Conservation (phyloP, 2,888 invertebrate genomes). For the Artemia sinica region DNA sequence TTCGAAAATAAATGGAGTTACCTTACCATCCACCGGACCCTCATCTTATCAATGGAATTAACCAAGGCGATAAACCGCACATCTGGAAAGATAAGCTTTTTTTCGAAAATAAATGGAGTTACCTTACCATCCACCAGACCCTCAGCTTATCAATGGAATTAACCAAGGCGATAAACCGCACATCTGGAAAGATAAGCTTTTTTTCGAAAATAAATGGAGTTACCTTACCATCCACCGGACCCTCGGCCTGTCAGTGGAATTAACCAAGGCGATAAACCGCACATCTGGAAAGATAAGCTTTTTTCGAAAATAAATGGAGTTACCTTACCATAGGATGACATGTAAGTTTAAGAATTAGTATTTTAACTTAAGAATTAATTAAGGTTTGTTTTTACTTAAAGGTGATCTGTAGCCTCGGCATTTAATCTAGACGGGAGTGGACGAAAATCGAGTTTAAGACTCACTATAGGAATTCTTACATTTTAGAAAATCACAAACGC, state of each 20-base stretch:
- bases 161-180: constrained; percentile 91
- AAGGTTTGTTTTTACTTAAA: too few relatives aligned
- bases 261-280: constrained; percentile 87
- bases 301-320: not conserved
- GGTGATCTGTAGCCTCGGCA: too few relatives aligned
- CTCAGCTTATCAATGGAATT: constrained; percentile 92
- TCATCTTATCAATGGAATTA: constrained; percentile 92
- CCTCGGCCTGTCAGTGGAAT: constrained; percentile 96
- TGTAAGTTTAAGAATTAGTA: too few relatives aligned
- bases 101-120: not conserved
- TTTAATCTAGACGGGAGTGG: too few relatives aligned
- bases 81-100: constrained; percentile 49
- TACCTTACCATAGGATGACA: not conserved
- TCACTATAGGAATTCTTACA: too few relatives aligned
- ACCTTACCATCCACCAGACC: constrained; percentile 76
- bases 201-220: not conserved
- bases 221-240: constrained; percentile 70
- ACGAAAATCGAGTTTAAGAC: too few relatives aligned
- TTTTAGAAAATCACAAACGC: too few relatives aligned
- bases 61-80: constrained; percentile 86
- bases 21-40: constrained; percentile 83
- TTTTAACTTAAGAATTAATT: too few relatives aligned
- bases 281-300: constrained; percentile 48
- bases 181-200: constrained; percentile 49
- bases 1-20: not conserved